phyloP scores from a whole-genome alignment of 1,140 invertebrate species.

The Drosophila littoralis region DNA sequence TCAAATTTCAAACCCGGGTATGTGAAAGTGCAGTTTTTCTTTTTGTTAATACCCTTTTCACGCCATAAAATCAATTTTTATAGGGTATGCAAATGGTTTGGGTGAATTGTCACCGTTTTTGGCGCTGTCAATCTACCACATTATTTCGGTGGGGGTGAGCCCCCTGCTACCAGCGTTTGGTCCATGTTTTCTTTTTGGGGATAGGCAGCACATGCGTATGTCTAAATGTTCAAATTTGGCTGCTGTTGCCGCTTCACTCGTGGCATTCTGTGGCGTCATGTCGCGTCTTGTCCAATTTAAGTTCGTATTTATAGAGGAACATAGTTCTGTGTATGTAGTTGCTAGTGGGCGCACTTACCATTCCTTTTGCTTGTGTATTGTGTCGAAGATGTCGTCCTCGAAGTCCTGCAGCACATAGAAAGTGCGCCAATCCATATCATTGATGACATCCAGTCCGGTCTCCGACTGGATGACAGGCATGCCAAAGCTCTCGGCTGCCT shows the following conservation, averaged over 20 bases:
- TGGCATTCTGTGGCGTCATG: constrained; percentile 41
- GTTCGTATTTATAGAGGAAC: constrained; percentile 23
- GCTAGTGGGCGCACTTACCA: constrained; percentile 84
- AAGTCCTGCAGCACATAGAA: constrained; percentile 90
- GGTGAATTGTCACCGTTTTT: constrained; percentile 28
- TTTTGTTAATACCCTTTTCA: not conserved
- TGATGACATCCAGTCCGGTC: constrained; percentile 86
- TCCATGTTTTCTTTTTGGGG: not conserved
- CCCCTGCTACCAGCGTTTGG: too few relatives aligned
- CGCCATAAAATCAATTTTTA: not conserved
- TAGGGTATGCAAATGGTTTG: constrained; percentile 5
- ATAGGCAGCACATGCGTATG: constrained; percentile 54
- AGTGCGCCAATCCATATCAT: constrained; percentile 87
- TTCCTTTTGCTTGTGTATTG: constrained; percentile 88
- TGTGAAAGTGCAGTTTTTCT: too few relatives aligned
- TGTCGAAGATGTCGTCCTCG: constrained; percentile 88
- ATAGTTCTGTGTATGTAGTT: not conserved
- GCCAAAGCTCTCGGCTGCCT: constrained; percentile 87
- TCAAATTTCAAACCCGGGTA: too few relatives aligned
- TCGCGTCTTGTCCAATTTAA: constrained; percentile 31
- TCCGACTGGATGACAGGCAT: constrained; percentile 88
- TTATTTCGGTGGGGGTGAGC: constrained; percentile 7
- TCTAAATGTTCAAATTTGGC: constrained; percentile 79
- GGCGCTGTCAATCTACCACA: constrained; percentile 56
- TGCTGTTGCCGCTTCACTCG: constrained; percentile 27